These are phyloP conservation scores for Mus caroli DNA, from an alignment of 2,797 vertebrate species.

Conservation along the genomic window DNA sequence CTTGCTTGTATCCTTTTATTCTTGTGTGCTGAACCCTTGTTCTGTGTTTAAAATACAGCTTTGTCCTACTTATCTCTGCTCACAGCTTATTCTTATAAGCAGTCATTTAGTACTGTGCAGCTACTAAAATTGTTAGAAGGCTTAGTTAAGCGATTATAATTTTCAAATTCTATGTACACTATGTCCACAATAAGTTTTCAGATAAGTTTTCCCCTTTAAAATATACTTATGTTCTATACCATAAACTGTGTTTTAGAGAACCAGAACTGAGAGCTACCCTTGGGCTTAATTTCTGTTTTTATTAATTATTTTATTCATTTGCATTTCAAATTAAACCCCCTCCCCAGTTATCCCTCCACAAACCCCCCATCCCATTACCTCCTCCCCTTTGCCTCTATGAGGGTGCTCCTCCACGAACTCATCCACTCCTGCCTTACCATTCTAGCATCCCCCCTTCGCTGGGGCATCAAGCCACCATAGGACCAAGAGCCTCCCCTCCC, in stretches of 20 bases:
- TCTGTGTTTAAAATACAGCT: not conserved
- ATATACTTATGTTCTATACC: not conserved
- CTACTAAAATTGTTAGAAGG: not conserved
- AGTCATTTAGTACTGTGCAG: too few relatives aligned
- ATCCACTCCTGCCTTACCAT: too few relatives aligned
- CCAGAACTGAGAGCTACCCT: not conserved
- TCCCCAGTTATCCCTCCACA: too few relatives aligned
- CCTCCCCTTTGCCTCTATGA: too few relatives aligned
- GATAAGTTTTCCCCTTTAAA: not conserved
- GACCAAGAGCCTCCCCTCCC: too few relatives aligned
- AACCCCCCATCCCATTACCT: too few relatives aligned
- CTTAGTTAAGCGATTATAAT: not conserved
- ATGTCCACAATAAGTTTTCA: slow-evolving; percentile 7
- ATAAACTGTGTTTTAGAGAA: not conserved
- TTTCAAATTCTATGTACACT: not conserved
- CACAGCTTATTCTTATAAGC: not conserved
- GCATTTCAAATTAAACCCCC: too few relatives aligned
- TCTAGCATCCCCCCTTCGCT: too few relatives aligned
- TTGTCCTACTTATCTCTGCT: not conserved
- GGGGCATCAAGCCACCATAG: too few relatives aligned
- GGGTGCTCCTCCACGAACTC: too few relatives aligned
- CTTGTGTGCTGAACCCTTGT: not conserved
- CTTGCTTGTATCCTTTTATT: not conserved
- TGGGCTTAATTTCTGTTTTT: not conserved
- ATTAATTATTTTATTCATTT: too few relatives aligned